Conservation (phyloP, 2,113 vertebrate species). For the Amia ocellicauda region DNA sequence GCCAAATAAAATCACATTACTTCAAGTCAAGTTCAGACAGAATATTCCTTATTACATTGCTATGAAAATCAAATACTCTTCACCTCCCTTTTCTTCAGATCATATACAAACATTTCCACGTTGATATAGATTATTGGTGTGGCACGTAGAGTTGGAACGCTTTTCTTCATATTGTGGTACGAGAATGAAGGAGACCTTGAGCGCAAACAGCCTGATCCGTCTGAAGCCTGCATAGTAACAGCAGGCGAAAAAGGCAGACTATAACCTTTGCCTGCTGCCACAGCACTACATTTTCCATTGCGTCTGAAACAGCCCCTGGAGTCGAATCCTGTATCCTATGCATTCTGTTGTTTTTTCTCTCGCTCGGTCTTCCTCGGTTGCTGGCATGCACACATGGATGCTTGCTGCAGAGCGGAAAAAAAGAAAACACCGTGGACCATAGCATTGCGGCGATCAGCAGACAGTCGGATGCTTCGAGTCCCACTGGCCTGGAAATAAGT, state of each 20-base stretch:
- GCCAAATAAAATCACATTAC: no score
- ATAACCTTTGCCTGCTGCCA: constrained; percentile 51
- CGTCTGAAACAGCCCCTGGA: constrained; percentile 14
- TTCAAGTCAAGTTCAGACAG: no score
- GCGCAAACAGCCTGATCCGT: constrained; percentile 28
- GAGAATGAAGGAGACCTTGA: constrained; percentile 26
- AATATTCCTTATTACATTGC: no score
- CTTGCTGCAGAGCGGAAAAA: neutral
- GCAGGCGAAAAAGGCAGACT: constrained; percentile 40
- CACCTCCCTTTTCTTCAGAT: no score
- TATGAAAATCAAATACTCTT: no score
- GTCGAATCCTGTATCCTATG: constrained; percentile 26
- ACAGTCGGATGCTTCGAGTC: neutral
- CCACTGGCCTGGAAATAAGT: constrained; percentile 37
- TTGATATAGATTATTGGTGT: no score
- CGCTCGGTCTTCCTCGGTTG: neutral
- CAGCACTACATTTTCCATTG: constrained; percentile 13
- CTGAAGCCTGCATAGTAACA: constrained; percentile 64
- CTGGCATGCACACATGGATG: constrained; percentile 12
- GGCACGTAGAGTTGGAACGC: no score
- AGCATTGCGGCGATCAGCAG: neutral
- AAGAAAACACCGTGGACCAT: neutral
- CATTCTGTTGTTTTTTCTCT: constrained; percentile 12
- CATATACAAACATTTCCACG: no score
- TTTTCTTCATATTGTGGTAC: constrained; percentile 18